Base-by-base conservation (phyloP, 2,888 invertebrate genomes). In the Ypsolopha scabrella region DNA sequence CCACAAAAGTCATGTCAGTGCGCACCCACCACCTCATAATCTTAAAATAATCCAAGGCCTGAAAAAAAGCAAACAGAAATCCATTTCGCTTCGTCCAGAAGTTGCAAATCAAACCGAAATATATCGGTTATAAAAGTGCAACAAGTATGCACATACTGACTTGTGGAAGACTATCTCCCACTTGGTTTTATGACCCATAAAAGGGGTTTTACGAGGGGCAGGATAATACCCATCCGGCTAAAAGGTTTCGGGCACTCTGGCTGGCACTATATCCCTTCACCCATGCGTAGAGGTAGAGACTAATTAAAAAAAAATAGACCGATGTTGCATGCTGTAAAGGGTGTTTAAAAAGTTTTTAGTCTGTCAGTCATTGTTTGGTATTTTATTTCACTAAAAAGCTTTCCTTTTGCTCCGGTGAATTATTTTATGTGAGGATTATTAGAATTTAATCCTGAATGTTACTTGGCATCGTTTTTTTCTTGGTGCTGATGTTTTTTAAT, bases 61-160 rank as follows among this genome's bases (percentile, higher is more conserved):
- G 8, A 37, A 48, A 38, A 38, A 38, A 36, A 14, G 7, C 13
- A 10, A 47, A 38, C 38, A 54, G 53, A 52, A 52, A 52, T 37
- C 49, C 43, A 48, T 50, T 53, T 52, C 52, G 51, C 51, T 14
- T 33, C 68, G 69, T 67, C 67, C 81, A 72, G 75, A 62, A 80
- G 85, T 83, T 76, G 69, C 85, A 85, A 85, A 85, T 85, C 85
- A 83, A 80, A 80, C 72, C 72, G 70, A 80, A 76, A 81, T 85
- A 82, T 85, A 83, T 85, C 76, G 83, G 79, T 77, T 80, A 78
- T 85, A 85, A 86, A 86, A 82, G 64, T 76, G 85, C 86, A 85
- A 86, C 85, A 85, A 85, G 82, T 85, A 82, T 75, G 71, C 71
- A 75, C 72, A 73, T 68, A 68, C 71, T 67, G 64, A 60, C 66